Evolutionary conservation across 2,797 vertebrate species (phyloP).

Genomic region (Neosilurus hyrtlii): DNA sequence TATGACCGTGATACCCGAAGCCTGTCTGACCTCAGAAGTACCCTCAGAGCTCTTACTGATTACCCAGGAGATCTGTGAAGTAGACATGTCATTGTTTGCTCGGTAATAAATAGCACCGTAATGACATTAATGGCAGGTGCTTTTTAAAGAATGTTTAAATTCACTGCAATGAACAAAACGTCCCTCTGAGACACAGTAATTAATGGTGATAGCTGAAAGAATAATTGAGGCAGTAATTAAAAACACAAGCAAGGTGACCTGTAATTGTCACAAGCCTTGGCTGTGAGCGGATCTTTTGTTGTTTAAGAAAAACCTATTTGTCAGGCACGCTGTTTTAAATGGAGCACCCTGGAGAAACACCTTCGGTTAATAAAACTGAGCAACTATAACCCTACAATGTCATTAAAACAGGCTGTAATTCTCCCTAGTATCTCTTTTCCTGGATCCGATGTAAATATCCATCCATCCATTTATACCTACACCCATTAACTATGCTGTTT

Average conservation of each 20-base stretch:
- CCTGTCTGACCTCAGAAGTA: conserved; percentile 23
- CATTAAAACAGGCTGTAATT: neutral
- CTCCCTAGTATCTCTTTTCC: neutral
- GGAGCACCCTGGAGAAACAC: neutral
- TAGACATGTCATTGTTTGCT: conserved; percentile 12
- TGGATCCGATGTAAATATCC: no score
- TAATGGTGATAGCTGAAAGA: conserved; percentile 33
- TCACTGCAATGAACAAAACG: conserved; percentile 7
- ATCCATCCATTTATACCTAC: no score
- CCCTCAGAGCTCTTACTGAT: conserved; percentile 18
- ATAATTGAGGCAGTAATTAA: conserved; percentile 32
- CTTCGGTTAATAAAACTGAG: neutral
- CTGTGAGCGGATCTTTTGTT: conserved; percentile 16
- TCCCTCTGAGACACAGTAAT: conserved; percentile 26
- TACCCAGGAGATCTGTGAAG: conserved; percentile 12
- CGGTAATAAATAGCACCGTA: conserved; percentile 8
- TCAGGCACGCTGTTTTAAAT: neutral
- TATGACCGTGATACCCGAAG: neutral
- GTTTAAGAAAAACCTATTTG: conserved; percentile 22
- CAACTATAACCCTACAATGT: neutral
- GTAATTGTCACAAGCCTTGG: conserved; percentile 24
- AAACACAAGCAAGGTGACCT: conserved; percentile 40
- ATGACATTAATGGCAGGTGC: conserved; percentile 26
- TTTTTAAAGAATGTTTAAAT: conserved; percentile 32
- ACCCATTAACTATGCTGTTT: no score